phyloP scores from a whole-genome alignment of 2,113 vertebrate genomes.

The Calidris pygmaea region DNA sequence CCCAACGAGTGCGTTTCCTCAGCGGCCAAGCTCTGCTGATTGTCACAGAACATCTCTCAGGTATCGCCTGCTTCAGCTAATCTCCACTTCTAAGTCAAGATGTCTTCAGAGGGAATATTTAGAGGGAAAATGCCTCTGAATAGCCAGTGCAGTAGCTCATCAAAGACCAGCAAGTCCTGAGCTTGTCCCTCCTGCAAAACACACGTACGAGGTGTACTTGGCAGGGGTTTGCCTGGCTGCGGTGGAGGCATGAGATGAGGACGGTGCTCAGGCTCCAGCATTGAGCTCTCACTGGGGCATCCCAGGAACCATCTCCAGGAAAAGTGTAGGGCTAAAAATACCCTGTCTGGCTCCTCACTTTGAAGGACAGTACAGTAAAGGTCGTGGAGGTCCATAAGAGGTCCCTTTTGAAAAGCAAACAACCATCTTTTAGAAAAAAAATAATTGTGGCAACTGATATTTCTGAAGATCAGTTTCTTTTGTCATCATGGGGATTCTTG shows the following conservation, averaged over 20 bases:
- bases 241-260: neutral
- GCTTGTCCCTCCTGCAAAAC: neutral
- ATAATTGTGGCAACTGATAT: no score
- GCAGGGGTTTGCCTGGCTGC: neutral
- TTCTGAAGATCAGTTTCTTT: neutral
- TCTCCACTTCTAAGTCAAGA: neutral
- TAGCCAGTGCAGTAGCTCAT: neutral
- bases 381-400: neutral
- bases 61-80: conserved; percentile 21
- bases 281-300: neutral
- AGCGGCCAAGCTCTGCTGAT: conserved; percentile 60
- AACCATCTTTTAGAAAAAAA: neutral
- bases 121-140: neutral
- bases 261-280: accelerated
- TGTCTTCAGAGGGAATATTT: neutral
- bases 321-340: neutral
- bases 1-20: conserved; percentile 52
- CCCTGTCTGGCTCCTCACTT: neutral
- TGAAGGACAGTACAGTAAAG: neutral
- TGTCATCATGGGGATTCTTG: neutral
- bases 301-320: neutral
- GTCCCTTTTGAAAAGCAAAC: neutral
- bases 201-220: neutral
- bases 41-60: conserved; percentile 60
- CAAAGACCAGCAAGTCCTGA: neutral